Evolutionary conservation across 2,113 vertebrate species (phyloP).

Genomic region (Procapra przewalskii): DNA sequence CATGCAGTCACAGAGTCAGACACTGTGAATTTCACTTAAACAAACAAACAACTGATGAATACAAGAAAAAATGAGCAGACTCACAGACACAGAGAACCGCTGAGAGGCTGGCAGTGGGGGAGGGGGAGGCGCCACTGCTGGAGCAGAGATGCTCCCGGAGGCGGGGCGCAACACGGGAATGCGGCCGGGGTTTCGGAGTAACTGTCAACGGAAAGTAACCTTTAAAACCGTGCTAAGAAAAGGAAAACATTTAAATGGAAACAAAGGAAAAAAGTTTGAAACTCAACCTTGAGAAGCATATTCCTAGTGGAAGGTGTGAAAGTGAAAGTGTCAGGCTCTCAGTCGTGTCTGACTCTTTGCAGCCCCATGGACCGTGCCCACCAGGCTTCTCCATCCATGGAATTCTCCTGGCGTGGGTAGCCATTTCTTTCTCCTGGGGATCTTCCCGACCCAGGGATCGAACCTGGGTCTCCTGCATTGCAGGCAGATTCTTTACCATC

Average conservation of each 20-base stretch:
- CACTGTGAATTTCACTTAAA: background rate
- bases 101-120: background rate
- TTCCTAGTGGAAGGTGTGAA: background rate
- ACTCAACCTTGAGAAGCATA: background rate
- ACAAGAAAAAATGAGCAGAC: background rate
- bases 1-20: background rate
- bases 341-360: background rate
- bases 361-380: background rate
- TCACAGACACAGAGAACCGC: background rate
- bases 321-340: too few species aligned
- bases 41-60: background rate
- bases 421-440: background rate
- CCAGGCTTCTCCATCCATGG: background rate
- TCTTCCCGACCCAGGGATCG: background rate
- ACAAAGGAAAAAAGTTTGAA: background rate
- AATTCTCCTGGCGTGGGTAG: background rate
- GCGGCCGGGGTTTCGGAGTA: background rate
- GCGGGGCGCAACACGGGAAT: fast-evolving
- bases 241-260: background rate
- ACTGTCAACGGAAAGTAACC: background rate
- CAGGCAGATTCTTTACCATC: background rate
- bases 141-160: fast-evolving
- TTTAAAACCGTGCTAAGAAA: background rate
- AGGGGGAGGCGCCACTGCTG: background rate
- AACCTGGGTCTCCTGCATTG: background rate